Evolutionary conservation across 2,113 vertebrate genomes (phyloP).

Genomic region (Acrocephalus arundinaceus): DNA sequence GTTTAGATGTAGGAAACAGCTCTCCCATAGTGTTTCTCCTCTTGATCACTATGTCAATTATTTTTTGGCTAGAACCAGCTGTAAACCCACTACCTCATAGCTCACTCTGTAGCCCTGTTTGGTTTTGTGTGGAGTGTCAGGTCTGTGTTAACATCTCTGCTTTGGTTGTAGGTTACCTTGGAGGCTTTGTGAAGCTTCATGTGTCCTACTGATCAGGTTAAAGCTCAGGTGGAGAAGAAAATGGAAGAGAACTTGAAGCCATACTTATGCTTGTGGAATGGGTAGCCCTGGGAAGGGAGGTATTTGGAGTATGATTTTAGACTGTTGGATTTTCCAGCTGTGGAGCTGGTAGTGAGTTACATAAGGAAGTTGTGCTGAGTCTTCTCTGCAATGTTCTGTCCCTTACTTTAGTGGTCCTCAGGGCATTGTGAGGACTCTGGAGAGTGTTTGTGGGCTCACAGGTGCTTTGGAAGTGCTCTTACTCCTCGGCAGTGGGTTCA

Average conservation of each 20-base stretch:
- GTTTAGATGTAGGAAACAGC: neutral
- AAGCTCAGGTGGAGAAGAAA: neutral
- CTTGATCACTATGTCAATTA: accelerated
- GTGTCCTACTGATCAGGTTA: neutral
- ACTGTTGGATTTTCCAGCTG: neutral
- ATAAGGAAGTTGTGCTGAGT: neutral
- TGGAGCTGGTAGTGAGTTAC: accelerated
- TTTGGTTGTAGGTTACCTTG: constrained; percentile 11
- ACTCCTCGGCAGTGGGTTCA: accelerated
- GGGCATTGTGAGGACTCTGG: accelerated
- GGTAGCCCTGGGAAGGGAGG: neutral
- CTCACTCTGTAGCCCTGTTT: neutral
- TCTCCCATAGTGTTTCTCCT: neutral
- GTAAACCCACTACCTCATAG: accelerated
- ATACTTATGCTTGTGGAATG: neutral
- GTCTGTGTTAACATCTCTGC: neutral
- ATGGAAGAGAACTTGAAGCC: neutral
- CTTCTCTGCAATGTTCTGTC: neutral
- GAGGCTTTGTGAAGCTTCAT: neutral
- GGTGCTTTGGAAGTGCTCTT: neutral
- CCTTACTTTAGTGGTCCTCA: accelerated
- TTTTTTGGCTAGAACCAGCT: neutral
- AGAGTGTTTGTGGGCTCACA: accelerated
- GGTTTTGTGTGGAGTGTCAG: accelerated
- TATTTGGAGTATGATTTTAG: neutral